Conservation (phyloP, 2,797 vertebrate genomes). For the Nyctalus aviator region DNA sequence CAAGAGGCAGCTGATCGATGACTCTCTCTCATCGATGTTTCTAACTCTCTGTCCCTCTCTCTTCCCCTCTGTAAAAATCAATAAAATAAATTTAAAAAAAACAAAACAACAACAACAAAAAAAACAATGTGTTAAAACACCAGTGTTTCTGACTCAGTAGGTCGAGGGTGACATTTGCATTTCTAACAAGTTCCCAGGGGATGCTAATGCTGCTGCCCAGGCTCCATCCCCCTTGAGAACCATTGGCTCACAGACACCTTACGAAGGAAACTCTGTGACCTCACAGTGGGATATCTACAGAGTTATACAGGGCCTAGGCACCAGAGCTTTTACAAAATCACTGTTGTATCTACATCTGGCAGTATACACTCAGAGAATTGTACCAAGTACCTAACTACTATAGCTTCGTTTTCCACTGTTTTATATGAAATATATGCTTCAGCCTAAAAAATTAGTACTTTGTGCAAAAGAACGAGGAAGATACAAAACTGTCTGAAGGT, state of each 20-base stretch:
- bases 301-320: not conserved
- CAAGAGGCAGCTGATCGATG: too few species aligned
- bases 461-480: conserved; percentile 17
- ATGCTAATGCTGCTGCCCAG: not conserved
- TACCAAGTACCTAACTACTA: not conserved
- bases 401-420: not conserved
- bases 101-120: too few species aligned
- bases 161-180: not conserved
- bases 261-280: not conserved
- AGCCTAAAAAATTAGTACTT: conserved; percentile 23
- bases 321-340: not conserved
- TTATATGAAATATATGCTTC: conserved; percentile 6
- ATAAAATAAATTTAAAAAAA: too few species aligned
- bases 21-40: too few species aligned
- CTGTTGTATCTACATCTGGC: not conserved
- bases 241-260: not conserved
- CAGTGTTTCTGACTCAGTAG: not conserved
- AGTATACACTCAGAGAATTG: not conserved
- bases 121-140: too few species aligned
- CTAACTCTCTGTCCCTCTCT: too few species aligned
- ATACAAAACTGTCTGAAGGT: not conserved
- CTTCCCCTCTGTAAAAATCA: too few species aligned
- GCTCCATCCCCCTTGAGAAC: not conserved
- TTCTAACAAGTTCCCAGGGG: conserved; percentile 35
- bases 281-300: not conserved